Evolutionary conservation across 1,140 invertebrate species (phyloP), one percentile per base, ranked within the genome.

Genomic region (Lepidurus arcticus): DNA sequence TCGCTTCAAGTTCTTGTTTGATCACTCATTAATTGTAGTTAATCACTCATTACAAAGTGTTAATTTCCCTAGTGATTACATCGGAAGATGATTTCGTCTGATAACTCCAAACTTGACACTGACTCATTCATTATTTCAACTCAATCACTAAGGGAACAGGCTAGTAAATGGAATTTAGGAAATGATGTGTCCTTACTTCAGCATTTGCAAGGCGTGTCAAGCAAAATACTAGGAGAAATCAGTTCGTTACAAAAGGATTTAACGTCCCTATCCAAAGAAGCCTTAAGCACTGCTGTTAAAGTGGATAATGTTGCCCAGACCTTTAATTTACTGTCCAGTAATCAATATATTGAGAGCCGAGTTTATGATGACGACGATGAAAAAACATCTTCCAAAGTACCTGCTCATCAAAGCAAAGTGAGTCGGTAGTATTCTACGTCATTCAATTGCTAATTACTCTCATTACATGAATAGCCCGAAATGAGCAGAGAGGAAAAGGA

Each of bases 281-380:
- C 78, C 21, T n/a, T 44, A 34, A 43, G 42, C 21, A 42, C 78
- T 0, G 34, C 34, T 43, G 42, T 74, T 24, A 10, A 74, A 74
- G 78, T 78, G 1, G 78, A 78, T 24, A 26, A 78, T 21, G 74
- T 73, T 47, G 11, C 75, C 75, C 78, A 78, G 74, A 44, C 24
- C 44, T 45, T 78, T 34, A 44, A 78, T 45, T 47, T 78, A 16
- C 74, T 78, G 45, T 43, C 78, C 8, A 78, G 73, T 2, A 78
- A 74, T 21, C 78, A 78, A 43, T 78, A 75, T 45, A 74, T 75
- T 34, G 78, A 78, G 26, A 78, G 75, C 43, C 10, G 78, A 45
- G 78, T 78, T 4, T 78, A 78, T 74, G 78, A 78, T 44, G 78
- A 78, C n/a, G 78, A 26, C 65, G 1, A 43, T n/a, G 78, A 47